Percentiles rank a stretch among this genome's conserved stretches.
Conservation (phyloP, 2,888 invertebrate genomes). For the Sminthurides aquaticus region DNA sequence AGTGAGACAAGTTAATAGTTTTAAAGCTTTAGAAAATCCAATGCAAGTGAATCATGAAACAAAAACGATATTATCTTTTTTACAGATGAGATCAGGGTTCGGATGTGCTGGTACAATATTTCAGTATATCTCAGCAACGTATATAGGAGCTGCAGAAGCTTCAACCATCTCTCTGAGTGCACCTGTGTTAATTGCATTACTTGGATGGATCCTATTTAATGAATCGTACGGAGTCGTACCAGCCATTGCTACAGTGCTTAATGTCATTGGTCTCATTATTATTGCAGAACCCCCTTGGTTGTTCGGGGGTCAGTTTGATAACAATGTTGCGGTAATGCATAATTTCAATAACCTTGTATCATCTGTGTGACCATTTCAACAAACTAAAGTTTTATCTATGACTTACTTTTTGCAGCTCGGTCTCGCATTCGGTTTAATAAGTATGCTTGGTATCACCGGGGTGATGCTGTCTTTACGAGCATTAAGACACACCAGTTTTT, state of each 20-base stretch:
- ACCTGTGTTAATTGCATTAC: not conserved
- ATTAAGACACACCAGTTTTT: not conserved
- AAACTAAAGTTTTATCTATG: too few relatives aligned
- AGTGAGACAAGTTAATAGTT: not conserved
- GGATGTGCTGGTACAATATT: not conserved
- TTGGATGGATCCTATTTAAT: not conserved
- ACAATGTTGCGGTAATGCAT: not conserved
- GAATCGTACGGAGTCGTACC: not conserved
- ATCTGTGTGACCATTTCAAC: not conserved
- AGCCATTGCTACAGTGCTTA: not conserved
- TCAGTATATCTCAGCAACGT: not conserved
- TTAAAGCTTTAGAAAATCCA: not conserved
- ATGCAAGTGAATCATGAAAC: not conserved
- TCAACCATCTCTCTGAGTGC: not conserved
- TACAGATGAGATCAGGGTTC: not conserved
- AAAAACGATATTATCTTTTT: not conserved
- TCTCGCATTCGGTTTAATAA: not conserved
- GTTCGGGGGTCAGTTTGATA: not conserved
- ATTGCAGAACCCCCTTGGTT: not conserved
- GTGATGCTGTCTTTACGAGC: not conserved
- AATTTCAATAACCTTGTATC: too few relatives aligned
- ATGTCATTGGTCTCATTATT: not conserved
- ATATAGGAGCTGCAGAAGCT: not conserved
- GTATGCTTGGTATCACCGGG: not conserved
- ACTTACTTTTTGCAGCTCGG: not conserved